Percentiles rank a stretch among this genome's conserved stretches.
Evolutionary conservation across 2,113 vertebrate species (phyloP).

Genomic region (Cyprinodon variegatus): DNA sequence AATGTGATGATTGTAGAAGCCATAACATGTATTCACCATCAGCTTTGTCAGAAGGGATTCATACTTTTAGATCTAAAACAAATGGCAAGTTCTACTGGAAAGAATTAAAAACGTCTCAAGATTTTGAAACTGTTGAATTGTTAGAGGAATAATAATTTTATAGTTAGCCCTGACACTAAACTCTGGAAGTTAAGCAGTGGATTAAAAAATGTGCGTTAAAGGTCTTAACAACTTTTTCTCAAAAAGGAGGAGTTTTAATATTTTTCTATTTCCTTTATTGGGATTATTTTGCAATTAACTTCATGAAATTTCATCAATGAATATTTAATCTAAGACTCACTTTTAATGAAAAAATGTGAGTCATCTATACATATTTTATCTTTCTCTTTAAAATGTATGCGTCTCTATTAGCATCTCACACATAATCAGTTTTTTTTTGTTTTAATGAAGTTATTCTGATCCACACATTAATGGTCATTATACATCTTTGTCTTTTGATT

Average conservation of each 20-base stretch:
- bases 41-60: no score
- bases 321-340: background rate
- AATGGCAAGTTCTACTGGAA: no score
- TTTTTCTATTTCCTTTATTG: background rate
- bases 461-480: background rate
- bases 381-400: background rate
- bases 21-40: no score
- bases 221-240: no score
- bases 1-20: no score
- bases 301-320: background rate
- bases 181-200: background rate
- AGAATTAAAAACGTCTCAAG: no score
- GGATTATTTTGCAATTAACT: background rate
- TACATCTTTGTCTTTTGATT: conserved; percentile 2
- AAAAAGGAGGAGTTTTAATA: no score
- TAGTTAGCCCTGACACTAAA: background rate
- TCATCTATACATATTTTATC: background rate
- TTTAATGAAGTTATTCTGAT: background rate
- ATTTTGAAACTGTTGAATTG: background rate
- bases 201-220: no score
- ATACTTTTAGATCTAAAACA: no score
- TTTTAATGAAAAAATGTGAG: background rate
- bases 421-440: background rate
- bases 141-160: no score
- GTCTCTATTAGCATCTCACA: background rate